These are phyloP conservation scores for Aporophyla lueneburgensis DNA, from an alignment of 2,888 invertebrate genomes.

Conservation along the genomic window DNA sequence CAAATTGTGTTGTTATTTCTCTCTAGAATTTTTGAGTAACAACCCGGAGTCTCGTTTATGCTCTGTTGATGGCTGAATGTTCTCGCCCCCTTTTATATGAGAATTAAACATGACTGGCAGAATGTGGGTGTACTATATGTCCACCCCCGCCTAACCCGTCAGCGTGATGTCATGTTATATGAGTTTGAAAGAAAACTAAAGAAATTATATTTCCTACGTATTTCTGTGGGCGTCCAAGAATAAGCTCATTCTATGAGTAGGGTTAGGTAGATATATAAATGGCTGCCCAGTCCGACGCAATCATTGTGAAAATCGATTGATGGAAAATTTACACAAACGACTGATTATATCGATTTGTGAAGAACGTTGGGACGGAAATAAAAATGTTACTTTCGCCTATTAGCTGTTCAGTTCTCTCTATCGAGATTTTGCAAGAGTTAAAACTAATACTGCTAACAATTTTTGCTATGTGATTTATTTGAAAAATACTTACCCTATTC, in stretches of 20 bases:
- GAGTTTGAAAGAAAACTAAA: not conserved
- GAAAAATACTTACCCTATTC: too few species aligned
- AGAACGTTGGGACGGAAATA: conserved; percentile 12
- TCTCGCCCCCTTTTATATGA: too few species aligned
- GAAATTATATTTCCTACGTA: not conserved
- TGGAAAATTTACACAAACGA: conserved; percentile 37
- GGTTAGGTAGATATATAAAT: not conserved
- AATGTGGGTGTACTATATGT: too few species aligned
- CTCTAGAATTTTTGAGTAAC: not conserved
- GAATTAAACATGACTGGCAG: too few species aligned
- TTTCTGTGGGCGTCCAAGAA: not conserved
- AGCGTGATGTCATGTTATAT: not conserved
- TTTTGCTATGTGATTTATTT: too few species aligned
- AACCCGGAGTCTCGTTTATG: not conserved
- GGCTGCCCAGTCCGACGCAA: conserved; percentile 1
- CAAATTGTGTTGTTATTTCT: not conserved
- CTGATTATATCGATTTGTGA: conserved; percentile 27
- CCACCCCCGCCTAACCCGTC: not conserved
- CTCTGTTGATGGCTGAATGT: not conserved
- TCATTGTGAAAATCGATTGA: conserved; percentile 39
- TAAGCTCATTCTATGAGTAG: not conserved
- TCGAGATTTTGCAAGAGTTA: not conserved
- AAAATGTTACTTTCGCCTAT: not conserved
- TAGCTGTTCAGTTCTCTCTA: not conserved
- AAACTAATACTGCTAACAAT: too few species aligned